Evolutionary conservation across 2,888 invertebrate species (phyloP).

Genomic region (Leptinotarsa haldemani): DNA sequence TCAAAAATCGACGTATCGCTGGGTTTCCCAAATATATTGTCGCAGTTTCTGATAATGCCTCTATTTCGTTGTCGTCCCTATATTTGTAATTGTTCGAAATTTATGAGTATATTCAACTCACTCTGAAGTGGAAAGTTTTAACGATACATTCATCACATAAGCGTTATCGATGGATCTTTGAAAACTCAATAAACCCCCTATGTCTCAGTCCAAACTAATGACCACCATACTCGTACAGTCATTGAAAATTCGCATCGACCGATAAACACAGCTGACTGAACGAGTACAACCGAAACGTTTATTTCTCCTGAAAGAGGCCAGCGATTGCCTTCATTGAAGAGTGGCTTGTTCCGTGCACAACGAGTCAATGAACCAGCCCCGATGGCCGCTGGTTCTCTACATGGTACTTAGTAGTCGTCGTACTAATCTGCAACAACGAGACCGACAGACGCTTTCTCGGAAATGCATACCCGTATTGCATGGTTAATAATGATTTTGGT

Average conservation of each 20-base stretch:
- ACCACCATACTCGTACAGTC: background rate
- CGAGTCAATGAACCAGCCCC: constrained; percentile 24
- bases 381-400: background rate
- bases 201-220: too few species aligned
- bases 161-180: too few species aligned
- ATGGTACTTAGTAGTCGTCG: constrained; percentile 20
- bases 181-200: too few species aligned
- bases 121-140: too few species aligned
- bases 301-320: background rate
- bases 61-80: too few species aligned
- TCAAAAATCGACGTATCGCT: too few species aligned
- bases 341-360: background rate
- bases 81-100: too few species aligned
- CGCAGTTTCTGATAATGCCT: too few species aligned
- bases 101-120: too few species aligned
- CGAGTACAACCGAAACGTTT: background rate
- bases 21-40: too few species aligned
- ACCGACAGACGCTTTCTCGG: constrained; percentile 16
- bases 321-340: constrained; percentile 21
- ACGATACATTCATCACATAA: too few species aligned
- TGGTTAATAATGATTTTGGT: constrained; percentile 15
- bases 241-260: background rate
- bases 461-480: constrained; percentile 21
- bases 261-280: constrained; percentile 9
- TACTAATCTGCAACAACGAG: constrained; percentile 17